A percentile compares a stretch with the other conserved stretches of the same genome.
phyloP scores from a whole-genome alignment of 2,888 invertebrate genomes.

The Andrena praecox region DNA sequence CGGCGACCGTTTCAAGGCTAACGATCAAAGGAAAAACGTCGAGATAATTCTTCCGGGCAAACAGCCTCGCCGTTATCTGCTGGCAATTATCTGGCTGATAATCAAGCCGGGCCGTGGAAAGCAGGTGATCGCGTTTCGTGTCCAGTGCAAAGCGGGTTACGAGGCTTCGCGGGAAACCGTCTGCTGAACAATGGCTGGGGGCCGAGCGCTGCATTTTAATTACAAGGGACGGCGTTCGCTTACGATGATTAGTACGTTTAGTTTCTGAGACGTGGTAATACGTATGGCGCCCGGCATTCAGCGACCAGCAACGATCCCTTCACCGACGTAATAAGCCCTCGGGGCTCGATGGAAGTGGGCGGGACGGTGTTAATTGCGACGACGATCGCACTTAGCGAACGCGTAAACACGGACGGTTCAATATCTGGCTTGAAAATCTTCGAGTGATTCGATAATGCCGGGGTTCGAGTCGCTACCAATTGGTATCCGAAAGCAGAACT shows the following conservation, averaged over 20 bases:
- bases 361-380: conserved; percentile 20
- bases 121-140: conserved; percentile 20
- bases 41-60: conserved; percentile 15
- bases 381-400: conserved; percentile 19
- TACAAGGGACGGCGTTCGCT: conserved; percentile 41
- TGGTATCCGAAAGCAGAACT: too few species aligned
- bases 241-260: conserved; percentile 61
- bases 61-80: conserved; percentile 6
- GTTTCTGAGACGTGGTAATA: conserved; percentile 49
- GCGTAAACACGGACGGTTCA: not conserved
- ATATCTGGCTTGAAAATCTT: not conserved
- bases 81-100: conserved; percentile 25
- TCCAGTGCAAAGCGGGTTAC: not conserved
- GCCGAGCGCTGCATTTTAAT: conserved; percentile 54
- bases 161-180: not conserved
- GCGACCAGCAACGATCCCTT: conserved; percentile 17
- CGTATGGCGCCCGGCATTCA: conserved; percentile 24
- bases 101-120: conserved; percentile 15
- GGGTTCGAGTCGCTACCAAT: too few species aligned
- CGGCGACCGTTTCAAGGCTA: conserved; percentile 34
- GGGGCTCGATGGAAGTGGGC: not conserved
- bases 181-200: conserved; percentile 3
- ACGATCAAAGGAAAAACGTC: conserved; percentile 35
- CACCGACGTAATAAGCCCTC: conserved; percentile 27
- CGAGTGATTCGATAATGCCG: too few species aligned